Percentiles rank a stretch among this genome's conserved stretches.
Conservation (phyloP, 2,797 vertebrate species). For the Eupleurogrammus muticus region DNA sequence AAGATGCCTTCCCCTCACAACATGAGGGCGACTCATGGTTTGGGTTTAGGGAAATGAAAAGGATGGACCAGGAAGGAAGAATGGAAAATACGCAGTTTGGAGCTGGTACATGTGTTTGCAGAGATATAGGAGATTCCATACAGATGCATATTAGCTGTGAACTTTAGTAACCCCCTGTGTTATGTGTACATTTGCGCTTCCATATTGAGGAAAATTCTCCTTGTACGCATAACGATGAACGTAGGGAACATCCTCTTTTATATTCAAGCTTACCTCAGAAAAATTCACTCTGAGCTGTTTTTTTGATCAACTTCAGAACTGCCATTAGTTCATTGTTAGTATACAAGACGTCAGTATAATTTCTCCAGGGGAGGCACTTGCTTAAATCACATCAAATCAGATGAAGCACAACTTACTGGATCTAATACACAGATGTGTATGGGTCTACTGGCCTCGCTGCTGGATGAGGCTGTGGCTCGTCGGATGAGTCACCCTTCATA, state of each 20-base stretch:
- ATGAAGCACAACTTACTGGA: constrained; percentile 62
- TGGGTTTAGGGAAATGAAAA: constrained; percentile 5
- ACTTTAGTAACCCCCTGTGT: constrained; percentile 31
- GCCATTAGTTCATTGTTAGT: constrained; percentile 52
- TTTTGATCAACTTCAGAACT: constrained; percentile 56
- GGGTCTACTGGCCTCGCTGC: constrained; percentile 40
- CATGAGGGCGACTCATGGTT: constrained; percentile 48
- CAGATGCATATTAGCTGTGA: constrained; percentile 27
- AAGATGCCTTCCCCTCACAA: constrained; percentile 56
- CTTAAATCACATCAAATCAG: constrained; percentile 64
- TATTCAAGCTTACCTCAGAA: constrained; percentile 46
- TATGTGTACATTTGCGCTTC: constrained; percentile 14
- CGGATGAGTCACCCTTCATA: constrained; percentile 62
- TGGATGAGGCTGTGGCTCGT: constrained; percentile 41
- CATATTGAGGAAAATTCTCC: constrained; percentile 17
- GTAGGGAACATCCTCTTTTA: constrained; percentile 38
- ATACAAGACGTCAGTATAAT: constrained; percentile 52
- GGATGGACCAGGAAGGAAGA: background rate
- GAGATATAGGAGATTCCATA: constrained; percentile 31
- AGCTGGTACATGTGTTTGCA: background rate
- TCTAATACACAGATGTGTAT: constrained; percentile 61
- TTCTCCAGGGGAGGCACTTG: constrained; percentile 54
- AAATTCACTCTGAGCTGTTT: constrained; percentile 38
- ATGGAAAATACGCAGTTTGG: constrained; percentile 17
- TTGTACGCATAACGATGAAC: constrained; percentile 39